phyloP scores from a whole-genome alignment of 2,888 invertebrate species.

The Melipona bicolor region DNA sequence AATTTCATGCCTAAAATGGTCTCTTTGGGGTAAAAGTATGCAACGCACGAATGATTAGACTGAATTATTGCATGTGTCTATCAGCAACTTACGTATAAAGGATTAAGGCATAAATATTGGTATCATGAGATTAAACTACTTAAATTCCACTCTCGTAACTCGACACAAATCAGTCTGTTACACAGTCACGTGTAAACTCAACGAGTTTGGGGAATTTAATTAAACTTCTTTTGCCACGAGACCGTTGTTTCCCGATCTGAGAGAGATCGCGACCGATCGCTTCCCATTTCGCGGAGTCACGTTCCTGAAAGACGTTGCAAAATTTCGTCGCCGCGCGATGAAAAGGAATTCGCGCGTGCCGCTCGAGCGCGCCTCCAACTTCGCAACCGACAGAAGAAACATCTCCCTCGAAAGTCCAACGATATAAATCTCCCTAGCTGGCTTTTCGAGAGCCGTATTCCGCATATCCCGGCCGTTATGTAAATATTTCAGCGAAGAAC shows the following conservation, averaged over 20 bases:
- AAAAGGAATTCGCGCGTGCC: constrained; percentile 19
- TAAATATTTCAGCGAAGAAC: constrained; percentile 30
- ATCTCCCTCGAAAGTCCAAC: constrained; percentile 10
- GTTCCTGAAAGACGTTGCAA: background rate
- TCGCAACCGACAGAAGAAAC: background rate
- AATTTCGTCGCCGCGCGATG: constrained; percentile 11
- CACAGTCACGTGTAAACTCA: too few relatives aligned
- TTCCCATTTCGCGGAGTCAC: background rate
- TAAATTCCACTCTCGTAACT: too few relatives aligned
- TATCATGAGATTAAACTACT: too few relatives aligned
- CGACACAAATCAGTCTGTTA: too few relatives aligned
- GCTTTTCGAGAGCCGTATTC: background rate
- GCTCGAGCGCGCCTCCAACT: background rate
- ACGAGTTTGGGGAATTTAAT: too few relatives aligned
- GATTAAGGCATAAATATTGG: too few relatives aligned
- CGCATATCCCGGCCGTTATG: constrained; percentile 30
- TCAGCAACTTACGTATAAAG: too few relatives aligned
- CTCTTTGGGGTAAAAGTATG: too few relatives aligned
- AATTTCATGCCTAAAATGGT: too few relatives aligned
- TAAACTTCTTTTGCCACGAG: background rate
- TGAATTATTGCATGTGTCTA: too few relatives aligned
- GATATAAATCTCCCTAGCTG: constrained; percentile 23
- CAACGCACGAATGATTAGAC: too few relatives aligned
- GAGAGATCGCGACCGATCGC: background rate
- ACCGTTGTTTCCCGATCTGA: background rate